A percentile compares a stretch with the other conserved stretches of the same genome.
Conservation (phyloP, 2,797 vertebrate species). For the Syncerus caffer region DNA sequence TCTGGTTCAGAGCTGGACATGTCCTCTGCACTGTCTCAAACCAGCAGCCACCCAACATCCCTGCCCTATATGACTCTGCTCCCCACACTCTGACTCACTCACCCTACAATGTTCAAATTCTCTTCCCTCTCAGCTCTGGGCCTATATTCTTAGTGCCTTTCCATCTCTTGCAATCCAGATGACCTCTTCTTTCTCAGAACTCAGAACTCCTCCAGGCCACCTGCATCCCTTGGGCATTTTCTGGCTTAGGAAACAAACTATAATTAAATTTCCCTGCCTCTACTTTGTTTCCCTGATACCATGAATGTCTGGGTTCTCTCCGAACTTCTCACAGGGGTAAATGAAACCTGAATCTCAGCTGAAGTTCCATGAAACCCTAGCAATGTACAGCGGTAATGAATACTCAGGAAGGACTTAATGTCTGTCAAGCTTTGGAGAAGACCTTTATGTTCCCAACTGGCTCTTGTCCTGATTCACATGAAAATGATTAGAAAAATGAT, state of each 20-base stretch:
- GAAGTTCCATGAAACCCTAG: conserved; percentile 24
- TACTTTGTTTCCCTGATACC: conserved; percentile 28
- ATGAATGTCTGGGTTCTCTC: conserved; percentile 18
- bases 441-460: conserved; percentile 7
- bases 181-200: neutral
- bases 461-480: neutral
- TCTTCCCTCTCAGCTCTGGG: conserved; percentile 7
- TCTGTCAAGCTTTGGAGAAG: conserved; percentile 34
- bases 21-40: neutral
- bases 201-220: neutral
- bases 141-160: neutral
- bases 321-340: neutral
- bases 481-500: conserved; percentile 42
- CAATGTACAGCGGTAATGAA: conserved; percentile 11
- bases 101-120: neutral
- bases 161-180: neutral
- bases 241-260: neutral
- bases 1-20: neutral
- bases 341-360: conserved; percentile 31
- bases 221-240: conserved; percentile 1
- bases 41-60: neutral
- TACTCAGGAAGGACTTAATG: neutral
- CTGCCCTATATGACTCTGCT: neutral
- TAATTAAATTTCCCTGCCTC: conserved; percentile 30
- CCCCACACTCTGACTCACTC: neutral